phyloP scores from a whole-genome alignment of 2,888 invertebrate species.

The Lysandra bellargus region DNA sequence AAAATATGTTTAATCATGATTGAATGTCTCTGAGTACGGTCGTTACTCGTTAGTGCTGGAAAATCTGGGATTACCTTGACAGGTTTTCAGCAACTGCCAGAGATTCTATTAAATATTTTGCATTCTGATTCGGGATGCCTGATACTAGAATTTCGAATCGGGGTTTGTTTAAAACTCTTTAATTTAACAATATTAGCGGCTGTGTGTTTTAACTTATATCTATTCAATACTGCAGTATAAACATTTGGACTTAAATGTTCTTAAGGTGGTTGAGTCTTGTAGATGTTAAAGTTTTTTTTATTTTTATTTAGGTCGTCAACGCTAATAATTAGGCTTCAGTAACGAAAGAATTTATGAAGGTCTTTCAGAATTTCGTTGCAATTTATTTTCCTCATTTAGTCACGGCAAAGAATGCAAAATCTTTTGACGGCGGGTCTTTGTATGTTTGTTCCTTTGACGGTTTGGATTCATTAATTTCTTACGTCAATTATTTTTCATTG shows the following conservation, averaged over 20 bases:
- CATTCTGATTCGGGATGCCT: no score
- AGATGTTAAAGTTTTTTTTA: not conserved
- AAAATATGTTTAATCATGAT: no score
- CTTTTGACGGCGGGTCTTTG: not conserved
- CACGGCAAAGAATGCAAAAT: not conserved
- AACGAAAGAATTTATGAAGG: not conserved
- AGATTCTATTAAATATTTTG: no score
- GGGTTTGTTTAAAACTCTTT: no score
- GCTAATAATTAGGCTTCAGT: not conserved
- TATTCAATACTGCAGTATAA: no score
- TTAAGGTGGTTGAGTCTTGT: not conserved
- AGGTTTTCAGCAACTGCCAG: no score
- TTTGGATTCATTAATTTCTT: not conserved
- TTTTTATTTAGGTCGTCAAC: not conserved
- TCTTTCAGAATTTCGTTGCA: not conserved
- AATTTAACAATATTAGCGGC: no score
- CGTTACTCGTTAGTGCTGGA: no score
- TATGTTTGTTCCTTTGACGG: not conserved
- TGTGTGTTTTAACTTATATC: no score
- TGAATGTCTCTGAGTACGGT: no score
- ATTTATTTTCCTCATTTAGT: not conserved
- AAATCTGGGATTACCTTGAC: no score
- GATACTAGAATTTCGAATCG: no score
- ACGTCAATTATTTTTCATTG: not conserved
- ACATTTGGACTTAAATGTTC: not conserved